Base-by-base conservation (phyloP, 2,888 invertebrate genomes). In the Cheilosia scutellata region DNA sequence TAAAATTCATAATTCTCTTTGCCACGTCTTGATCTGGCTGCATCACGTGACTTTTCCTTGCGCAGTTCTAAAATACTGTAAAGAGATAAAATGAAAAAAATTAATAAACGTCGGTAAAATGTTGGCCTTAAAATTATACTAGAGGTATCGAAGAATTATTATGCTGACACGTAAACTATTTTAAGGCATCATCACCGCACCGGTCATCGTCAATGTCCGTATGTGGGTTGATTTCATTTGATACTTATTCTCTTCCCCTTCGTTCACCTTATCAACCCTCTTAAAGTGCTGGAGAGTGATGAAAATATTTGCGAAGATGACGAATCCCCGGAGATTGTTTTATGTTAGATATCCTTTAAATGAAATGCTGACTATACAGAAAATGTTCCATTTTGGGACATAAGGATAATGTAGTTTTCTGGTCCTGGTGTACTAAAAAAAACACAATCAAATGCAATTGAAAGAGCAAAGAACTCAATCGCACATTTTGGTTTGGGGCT, bases 1-100 rank as follows among this genome's bases (percentile, higher is more conserved):
- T 98, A 98, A 93, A 98, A 98, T 94, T 98, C 98, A 92, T 96
- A 97, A 93, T 98, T 98, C 93, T 98, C 98, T 91, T 98, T 98
- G 83, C 98, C 98, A 47, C 98, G 94, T 68, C 98, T 94, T 11
- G 97, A 97, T 87, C 98, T 94, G 5, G 98, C 98, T 53, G 98
- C 98, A 92, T 98, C 98, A 89, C 98, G 93, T 88, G 97, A 97
- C 92, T 98, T 98, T 93, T 98, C 98, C 93, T 98, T 98, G 88
- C 98, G 95, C 84, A 98, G 94, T 93, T 98, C 98, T 93, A 98
- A 94, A 91, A 98, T 98, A 93, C 98, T 98, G 95, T 93, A 95
- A 95, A 77, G n/a, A 20, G 78, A 87, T 71, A 78, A 55, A 29
- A n/a, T n/a, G n/a, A 47, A 25, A 68, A 70, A 72, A 55, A 82